phyloP scores from a whole-genome alignment of 2,113 vertebrate genomes.

The Neogobius melanostomus region DNA sequence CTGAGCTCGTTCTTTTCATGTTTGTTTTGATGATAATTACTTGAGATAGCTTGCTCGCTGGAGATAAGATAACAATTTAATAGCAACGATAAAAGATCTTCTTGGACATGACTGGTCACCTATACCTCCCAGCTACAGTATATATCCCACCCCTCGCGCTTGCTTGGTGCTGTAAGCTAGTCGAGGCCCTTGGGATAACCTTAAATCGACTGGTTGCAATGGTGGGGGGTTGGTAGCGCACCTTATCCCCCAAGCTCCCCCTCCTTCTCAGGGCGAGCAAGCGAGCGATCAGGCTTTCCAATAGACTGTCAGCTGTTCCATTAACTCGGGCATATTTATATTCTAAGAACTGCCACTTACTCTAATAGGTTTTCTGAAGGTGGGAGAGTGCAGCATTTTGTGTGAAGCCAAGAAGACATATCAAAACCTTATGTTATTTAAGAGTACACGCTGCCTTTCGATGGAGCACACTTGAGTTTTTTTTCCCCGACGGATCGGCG shows the following conservation, averaged over 20 bases:
- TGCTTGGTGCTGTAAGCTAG: conserved; percentile 23
- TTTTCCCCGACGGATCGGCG: conserved; percentile 18
- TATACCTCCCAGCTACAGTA: neutral
- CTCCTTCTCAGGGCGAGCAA: neutral
- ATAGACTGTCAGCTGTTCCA: conserved; percentile 80
- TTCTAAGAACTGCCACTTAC: conserved; percentile 74
- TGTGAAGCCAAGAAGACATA: conserved; percentile 44
- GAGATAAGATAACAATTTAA: conserved; percentile 12
- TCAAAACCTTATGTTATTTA: conserved; percentile 47
- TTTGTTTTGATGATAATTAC: conserved; percentile 37
- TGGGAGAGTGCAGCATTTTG: conserved; percentile 52
- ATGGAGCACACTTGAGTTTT: conserved; percentile 30
- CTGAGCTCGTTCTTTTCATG: conserved; percentile 9
- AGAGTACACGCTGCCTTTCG: conserved; percentile 43
- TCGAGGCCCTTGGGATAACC: conserved; percentile 54
- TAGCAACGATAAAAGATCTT: conserved; percentile 16
- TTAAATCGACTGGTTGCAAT: conserved; percentile 58
- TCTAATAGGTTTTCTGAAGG: conserved; percentile 77
- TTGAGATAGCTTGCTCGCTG: conserved; percentile 19
- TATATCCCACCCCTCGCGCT: conserved; percentile 1
- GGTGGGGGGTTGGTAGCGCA: conserved; percentile 21
- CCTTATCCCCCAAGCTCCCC: neutral
- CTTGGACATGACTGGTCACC: conserved; percentile 11
- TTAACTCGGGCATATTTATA: conserved; percentile 77
- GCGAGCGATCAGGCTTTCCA: conserved; percentile 63